Conservation (phyloP, 2,113 vertebrate genomes). For the Motacilla tschutschensis region DNA sequence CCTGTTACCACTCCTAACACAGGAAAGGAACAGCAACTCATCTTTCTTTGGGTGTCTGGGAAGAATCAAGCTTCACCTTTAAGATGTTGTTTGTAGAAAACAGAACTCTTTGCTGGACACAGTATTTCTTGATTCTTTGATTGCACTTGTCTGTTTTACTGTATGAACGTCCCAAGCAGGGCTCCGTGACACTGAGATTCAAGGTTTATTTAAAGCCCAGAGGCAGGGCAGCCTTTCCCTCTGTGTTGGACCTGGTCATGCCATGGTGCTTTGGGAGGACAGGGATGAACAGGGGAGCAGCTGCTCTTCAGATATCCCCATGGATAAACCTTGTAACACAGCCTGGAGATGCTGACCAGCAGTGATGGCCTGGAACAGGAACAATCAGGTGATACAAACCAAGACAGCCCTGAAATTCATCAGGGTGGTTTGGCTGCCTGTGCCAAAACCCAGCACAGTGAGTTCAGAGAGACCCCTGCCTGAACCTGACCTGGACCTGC, state of each 20-base stretch:
- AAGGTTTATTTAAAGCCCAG: neutral
- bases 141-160: neutral
- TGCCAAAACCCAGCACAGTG: neutral
- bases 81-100: neutral
- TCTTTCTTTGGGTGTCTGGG: neutral
- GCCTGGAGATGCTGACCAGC: neutral
- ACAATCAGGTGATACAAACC: neutral
- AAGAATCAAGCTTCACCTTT: neutral
- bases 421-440: neutral
- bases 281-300: neutral
- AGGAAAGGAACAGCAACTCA: neutral
- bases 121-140: neutral
- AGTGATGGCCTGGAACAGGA: neutral
- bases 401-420: neutral
- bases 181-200: neutral
- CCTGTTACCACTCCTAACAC: neutral
- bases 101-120: neutral
- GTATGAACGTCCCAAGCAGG: neutral
- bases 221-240: neutral
- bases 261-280: rapidly evolving
- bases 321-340: neutral
- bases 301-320: neutral
- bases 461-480: neutral
- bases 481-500: neutral
- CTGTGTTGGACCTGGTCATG: neutral